Evolutionary conservation across 2,888 invertebrate genomes (phyloP), one percentile per base, ranked within the genome.

Genomic region (Craniophora ligustri): DNA sequence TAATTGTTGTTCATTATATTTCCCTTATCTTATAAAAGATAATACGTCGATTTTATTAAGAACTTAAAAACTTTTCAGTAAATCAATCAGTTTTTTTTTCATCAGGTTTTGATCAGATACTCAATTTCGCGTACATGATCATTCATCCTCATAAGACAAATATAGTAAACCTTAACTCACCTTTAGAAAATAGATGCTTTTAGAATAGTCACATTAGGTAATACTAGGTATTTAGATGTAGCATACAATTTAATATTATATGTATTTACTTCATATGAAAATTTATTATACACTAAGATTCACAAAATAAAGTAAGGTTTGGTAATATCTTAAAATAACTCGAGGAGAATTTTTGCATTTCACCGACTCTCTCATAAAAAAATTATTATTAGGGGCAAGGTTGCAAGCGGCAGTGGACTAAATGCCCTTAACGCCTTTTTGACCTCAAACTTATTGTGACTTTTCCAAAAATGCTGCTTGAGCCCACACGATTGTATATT

Each of bases 281-380:
- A 1, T 14, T 14, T 32, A 1, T 2, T 0, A 8, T 15, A 32
- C 15, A n/a, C 11, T 6, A n/a, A n/a, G n/a, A 10, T 39, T 18
- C 16, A 13, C 8, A 31, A 10, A 23, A 31, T 36, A 48, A 8
- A 57, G 69, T 69, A 57, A 69, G 74, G 65, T 71, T 67, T 49
- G 71, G 58, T 72, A 67, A 67, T 67, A 48, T 64, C 67, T 21
- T 15, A 4, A 31, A 26, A 21, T 3, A 0, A 19, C 26, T 59
- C 42, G 48, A 67, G 59, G 40, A 65, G 47, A 36, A 59, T 67
- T 62, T 73, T 71, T 54, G 53, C 13, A 6, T 6, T 11, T 2
- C 21, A 5, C 2, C 30, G 32, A n/a, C 5, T 5, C n/a, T 3
- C 2, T 7, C 0, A 5, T 13, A 2, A n/a, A n/a, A n/a, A n/a